Evolutionary conservation across 2,113 vertebrate species (phyloP), one percentile per base, ranked within the genome.

Genomic region (Bagarius yarrelli): DNA sequence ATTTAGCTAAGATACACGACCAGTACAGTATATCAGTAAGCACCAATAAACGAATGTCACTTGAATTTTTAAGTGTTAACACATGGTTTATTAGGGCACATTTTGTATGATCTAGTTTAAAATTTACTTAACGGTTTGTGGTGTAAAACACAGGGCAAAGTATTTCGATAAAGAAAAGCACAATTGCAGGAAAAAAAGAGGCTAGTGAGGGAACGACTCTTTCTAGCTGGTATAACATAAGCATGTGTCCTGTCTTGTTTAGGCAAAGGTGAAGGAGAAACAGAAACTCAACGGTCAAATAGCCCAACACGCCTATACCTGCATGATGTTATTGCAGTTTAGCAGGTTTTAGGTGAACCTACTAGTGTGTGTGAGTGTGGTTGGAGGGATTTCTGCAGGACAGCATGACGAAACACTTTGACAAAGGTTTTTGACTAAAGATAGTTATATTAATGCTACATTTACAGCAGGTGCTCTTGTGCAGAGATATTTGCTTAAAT

Each of bases 1-100:
- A 53, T 13, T 83, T 56, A 61, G 77, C 57, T 57, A 36, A 56
- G 61, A 79, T 19, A 47, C 27, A 47, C 76, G 64, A 76, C 82
- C 74, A n/a, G n/a, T 63, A 71, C 67, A 57, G 78, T 67, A 75
- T 83, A 66, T 66, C 15, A 44, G 30, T 79, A 75, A 76, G 44
- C 53, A 81, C 72, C 76, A 85, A 87, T 85, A 83, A 83, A 87
- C 60, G 63, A 85, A 85, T 83, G 64, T 79, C 36, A 80, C 79
- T 80, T 85, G 74, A 67, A 84, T 85, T 82, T 78, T 36, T 61
- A 18, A n/a, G 67, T 79, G 67, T 74, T 63, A n/a, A 23, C 23
- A 80, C 40, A 25, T 69, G 27, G 47, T 67, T 57, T 30, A 76
- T 60, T 34, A 9, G 57, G 21, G 44, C 5, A 32, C 44, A 47